Percentiles rank a stretch among this genome's conserved stretches.
These are phyloP conservation scores for Drosophila kurseongensis DNA, from an alignment of 1,140 invertebrate genomes.

Conservation along the genomic window DNA sequence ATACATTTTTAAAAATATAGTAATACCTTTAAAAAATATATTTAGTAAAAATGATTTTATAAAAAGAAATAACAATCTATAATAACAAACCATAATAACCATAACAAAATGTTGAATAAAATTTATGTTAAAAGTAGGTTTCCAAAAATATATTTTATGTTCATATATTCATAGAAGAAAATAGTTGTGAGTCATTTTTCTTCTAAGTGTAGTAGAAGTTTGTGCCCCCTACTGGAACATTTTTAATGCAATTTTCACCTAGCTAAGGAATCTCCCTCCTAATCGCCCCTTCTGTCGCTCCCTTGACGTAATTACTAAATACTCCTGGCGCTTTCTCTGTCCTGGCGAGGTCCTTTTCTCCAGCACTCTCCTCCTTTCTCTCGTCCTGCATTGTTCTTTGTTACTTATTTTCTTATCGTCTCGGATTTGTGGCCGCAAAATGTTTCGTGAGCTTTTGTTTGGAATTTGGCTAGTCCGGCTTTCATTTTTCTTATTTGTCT, in stretches of 20 bases:
- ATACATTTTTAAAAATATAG: no score
- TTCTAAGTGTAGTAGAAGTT: not conserved
- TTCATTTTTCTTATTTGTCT: constrained; percentile 80
- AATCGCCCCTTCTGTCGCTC: constrained; percentile 7
- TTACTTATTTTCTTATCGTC: constrained; percentile 81
- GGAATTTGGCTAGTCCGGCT: constrained; percentile 71
- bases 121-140: no score
- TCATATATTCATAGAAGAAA: no score
- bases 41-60: no score
- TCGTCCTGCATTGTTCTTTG: constrained; percentile 14
- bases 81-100: no score
- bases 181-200: not conserved
- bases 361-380: constrained; percentile 20
- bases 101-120: no score
- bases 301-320: constrained; percentile 81
- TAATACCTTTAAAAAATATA: no score
- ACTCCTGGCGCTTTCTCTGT: constrained; percentile 63
- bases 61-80: no score
- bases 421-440: constrained; percentile 80
- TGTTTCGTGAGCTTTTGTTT: constrained; percentile 78
- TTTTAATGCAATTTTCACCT: constrained; percentile 79
- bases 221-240: constrained; percentile 17
- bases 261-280: constrained; percentile 1
- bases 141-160: no score
- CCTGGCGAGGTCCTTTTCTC: constrained; percentile 36